A percentile compares a stretch with the other conserved stretches of the same genome.
Conservation (phyloP, 2,113 vertebrate species). For the Alligator mississippiensis region DNA sequence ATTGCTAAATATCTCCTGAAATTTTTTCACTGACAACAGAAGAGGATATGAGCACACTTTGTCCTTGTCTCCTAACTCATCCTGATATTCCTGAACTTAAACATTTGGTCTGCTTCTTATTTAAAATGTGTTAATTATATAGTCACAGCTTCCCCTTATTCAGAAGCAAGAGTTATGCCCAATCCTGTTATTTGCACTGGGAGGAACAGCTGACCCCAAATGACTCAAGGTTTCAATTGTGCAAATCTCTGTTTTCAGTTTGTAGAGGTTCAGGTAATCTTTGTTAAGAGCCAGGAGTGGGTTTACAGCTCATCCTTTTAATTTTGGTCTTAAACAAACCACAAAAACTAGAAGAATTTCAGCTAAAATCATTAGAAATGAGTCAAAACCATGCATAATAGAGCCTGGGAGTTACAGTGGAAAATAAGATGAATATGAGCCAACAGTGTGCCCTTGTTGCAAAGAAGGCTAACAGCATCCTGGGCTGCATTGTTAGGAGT, state of each 20-base stretch:
- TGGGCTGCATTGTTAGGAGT: no score
- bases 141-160: neutral
- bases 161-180: neutral
- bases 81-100: neutral
- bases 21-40: neutral
- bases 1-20: neutral
- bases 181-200: neutral
- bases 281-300: neutral
- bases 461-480: no score
- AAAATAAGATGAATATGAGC: no score
- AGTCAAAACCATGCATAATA: constrained; percentile 32
- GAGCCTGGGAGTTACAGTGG: no score
- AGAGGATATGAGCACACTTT: neutral
- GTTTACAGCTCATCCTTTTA: constrained; percentile 29
- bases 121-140: neutral
- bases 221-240: neutral
- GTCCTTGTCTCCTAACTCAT: neutral
- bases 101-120: neutral
- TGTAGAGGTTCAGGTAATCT: constrained; percentile 18
- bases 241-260: constrained; percentile 2
- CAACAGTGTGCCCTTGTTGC: no score
- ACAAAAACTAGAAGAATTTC: constrained; percentile 34
- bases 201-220: neutral
- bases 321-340: constrained; percentile 57
- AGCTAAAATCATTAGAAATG: constrained; percentile 34